A percentile compares a stretch with the other conserved stretches of the same genome.
These are phyloP conservation scores for Tigriopus californicus DNA, from an alignment of 2,888 invertebrate genomes.

Conservation along the genomic window DNA sequence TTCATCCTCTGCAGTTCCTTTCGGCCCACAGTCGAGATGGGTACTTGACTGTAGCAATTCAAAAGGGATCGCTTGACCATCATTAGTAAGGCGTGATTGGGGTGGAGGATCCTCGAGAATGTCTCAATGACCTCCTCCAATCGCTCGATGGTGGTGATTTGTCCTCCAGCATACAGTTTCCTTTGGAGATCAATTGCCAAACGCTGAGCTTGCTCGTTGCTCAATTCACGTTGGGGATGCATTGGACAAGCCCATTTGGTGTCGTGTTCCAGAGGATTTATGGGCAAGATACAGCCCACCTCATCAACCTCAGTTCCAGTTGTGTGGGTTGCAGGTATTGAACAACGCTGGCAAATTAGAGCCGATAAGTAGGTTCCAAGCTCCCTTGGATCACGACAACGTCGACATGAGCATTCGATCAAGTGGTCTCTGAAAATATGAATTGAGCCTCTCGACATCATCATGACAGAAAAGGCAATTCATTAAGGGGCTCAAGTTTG, in stretches of 20 bases:
- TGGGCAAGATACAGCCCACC: background rate
- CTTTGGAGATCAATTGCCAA: background rate
- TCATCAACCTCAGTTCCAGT: too few species aligned
- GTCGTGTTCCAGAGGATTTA: background rate
- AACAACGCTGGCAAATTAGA: background rate
- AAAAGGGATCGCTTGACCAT: background rate
- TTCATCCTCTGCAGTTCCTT: background rate
- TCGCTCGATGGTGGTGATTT: background rate
- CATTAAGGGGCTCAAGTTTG: too few species aligned
- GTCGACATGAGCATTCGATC: background rate
- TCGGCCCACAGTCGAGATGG: background rate
- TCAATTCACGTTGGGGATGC: background rate
- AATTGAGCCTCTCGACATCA: too few species aligned
- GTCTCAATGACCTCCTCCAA: background rate
- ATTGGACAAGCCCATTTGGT: background rate
- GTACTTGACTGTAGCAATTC: slow-evolving; percentile 2
- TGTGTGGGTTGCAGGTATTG: background rate
- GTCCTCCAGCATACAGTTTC: background rate
- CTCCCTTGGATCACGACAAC: background rate
- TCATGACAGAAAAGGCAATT: too few species aligned
- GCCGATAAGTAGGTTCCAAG: background rate
- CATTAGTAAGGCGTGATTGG: background rate
- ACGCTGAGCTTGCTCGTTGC: background rate
- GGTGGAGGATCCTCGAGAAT: background rate
- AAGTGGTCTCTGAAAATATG: background rate